A percentile compares a stretch with the other conserved stretches of the same genome.
Conservation (phyloP, 2,797 vertebrate species). For the Protonibea diacanthus region DNA sequence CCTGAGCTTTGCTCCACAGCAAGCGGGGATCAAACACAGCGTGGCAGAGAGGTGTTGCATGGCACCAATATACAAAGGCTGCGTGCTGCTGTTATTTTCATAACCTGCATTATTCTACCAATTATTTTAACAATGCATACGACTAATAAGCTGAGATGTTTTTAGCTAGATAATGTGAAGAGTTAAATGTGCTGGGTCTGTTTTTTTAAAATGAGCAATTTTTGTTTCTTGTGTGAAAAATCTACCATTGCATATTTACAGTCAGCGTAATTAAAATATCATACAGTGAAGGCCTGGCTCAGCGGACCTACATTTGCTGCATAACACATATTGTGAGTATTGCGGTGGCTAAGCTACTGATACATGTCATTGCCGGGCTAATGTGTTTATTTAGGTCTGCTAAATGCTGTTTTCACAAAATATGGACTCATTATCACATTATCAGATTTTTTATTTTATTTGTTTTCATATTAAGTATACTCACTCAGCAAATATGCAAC, state of each 20-base stretch:
- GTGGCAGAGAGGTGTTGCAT: slow-evolving; percentile 3
- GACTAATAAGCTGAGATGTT: neutral
- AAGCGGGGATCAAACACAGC: slow-evolving; percentile 31
- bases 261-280: neutral
- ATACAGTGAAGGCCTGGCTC: too few relatives aligned
- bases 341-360: neutral
- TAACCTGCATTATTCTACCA: neutral
- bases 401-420: neutral
- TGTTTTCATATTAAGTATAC: neutral
- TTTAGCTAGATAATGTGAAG: neutral
- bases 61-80: too few relatives aligned
- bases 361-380: neutral
- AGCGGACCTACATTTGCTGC: neutral
- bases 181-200: too few relatives aligned
- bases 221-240: neutral
- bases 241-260: neutral
- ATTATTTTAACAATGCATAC: neutral
- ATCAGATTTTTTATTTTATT: too few relatives aligned
- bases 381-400: too few relatives aligned
- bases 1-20: slow-evolving; percentile 26
- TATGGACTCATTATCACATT: neutral
- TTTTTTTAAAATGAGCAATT: neutral
- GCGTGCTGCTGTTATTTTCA: neutral
- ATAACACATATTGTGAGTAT: neutral
- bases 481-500: neutral